Evolutionary conservation across 1,140 invertebrate species (phyloP).

Genomic region (Pseudomyrmex flavicornis): DNA sequence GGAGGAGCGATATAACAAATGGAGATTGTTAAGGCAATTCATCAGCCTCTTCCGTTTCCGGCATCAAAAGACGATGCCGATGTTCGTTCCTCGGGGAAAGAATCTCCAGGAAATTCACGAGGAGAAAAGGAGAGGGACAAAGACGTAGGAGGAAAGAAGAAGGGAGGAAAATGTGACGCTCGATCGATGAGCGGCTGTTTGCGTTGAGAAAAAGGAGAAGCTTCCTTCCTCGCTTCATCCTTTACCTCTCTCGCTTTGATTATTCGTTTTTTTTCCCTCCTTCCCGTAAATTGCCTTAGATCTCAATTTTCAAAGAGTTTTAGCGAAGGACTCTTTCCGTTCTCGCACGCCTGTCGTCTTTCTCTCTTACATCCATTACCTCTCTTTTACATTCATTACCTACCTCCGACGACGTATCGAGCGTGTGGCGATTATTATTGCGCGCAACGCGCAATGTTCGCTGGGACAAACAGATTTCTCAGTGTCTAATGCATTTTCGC

Average conservation of each 20-base stretch:
- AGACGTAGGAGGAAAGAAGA: background rate
- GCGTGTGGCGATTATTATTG: constrained; percentile 40
- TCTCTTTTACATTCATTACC: constrained; percentile 31
- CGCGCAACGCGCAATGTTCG: constrained; percentile 25
- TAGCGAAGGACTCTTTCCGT: background rate
- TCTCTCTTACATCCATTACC: background rate
- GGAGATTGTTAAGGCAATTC: constrained; percentile 50
- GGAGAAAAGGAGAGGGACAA: background rate
- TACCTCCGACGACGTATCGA: constrained; percentile 10
- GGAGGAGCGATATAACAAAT: constrained; percentile 27
- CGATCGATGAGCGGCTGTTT: constrained; percentile 52
- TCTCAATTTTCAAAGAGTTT: constrained; percentile 60
- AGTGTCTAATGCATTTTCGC: constrained; percentile 34
- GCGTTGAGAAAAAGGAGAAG: constrained; percentile 39
- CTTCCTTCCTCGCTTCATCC: constrained; percentile 29
- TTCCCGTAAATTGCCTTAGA: constrained; percentile 54
- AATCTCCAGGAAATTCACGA: constrained; percentile 25
- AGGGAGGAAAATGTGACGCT: constrained; percentile 3
- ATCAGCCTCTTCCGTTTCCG: constrained; percentile 34
- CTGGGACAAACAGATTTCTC: constrained; percentile 42
- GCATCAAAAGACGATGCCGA: constrained; percentile 57
- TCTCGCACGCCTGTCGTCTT: too few relatives aligned
- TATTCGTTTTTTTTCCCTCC: constrained; percentile 16
- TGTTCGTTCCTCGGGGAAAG: constrained; percentile 42
- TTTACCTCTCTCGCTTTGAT: constrained; percentile 45